Conservation (phyloP, 2,797 vertebrate species). For the Mycteria americana region DNA sequence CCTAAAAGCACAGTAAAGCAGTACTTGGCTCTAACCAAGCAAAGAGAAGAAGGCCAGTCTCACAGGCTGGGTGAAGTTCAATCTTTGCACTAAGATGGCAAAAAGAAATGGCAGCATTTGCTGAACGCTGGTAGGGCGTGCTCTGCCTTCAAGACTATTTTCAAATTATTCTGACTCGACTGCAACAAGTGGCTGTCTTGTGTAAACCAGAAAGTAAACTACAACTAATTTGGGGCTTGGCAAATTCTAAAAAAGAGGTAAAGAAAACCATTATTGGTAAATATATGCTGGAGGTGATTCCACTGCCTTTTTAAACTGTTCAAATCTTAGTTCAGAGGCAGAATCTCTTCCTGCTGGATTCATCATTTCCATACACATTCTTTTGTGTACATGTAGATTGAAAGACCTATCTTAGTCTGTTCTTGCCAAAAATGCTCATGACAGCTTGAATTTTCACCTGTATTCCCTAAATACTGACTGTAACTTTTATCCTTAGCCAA, state of each 20-base stretch:
- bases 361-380: background rate
- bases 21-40: background rate
- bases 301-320: background rate
- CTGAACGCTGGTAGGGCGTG: fast-evolving
- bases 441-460: background rate
- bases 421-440: background rate
- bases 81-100: background rate
- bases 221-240: background rate
- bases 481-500: background rate
- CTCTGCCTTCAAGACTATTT: background rate
- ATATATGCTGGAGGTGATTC: background rate
- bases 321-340: background rate
- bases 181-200: background rate
- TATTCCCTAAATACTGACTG: background rate
- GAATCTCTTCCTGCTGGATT: background rate
- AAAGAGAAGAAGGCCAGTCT: background rate
- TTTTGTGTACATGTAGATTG: background rate
- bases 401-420: background rate
- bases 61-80: background rate
- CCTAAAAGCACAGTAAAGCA: background rate
- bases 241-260: background rate
- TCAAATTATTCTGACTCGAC: background rate
- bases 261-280: background rate
- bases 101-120: background rate
- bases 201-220: background rate